A percentile compares a stretch with the other conserved stretches of the same genome.
These are phyloP conservation scores for Drosophila kurseongensis DNA, from an alignment of 1,140 invertebrate genomes.

Conservation along the genomic window DNA sequence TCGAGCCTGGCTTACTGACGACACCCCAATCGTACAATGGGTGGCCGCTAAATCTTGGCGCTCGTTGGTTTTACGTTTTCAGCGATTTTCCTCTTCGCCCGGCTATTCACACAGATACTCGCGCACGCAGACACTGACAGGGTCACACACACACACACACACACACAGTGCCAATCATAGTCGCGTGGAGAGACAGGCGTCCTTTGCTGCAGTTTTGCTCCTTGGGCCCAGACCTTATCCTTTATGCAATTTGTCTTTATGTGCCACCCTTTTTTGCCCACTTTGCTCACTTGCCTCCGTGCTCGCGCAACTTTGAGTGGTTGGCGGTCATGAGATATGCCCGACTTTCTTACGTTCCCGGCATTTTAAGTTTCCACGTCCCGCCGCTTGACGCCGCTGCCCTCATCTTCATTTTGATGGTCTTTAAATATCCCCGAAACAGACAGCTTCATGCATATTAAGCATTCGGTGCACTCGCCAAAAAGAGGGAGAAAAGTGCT, in stretches of 20 bases:
- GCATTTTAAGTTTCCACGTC: constrained; percentile 58
- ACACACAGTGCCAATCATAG: constrained; percentile 10
- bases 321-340: constrained; percentile 61
- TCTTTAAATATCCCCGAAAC: constrained; percentile 53
- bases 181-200: constrained; percentile 5
- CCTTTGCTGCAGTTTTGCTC: constrained; percentile 18
- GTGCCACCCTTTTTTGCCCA: constrained; percentile 36
- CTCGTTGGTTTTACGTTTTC: constrained; percentile 53
- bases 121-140: constrained; percentile 37
- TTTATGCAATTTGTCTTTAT: constrained; percentile 71
- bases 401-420: constrained; percentile 50
- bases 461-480: constrained; percentile 19
- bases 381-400: background rate
- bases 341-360: constrained; percentile 34
- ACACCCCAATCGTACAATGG: constrained; percentile 43
- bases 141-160: background rate
- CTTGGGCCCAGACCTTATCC: constrained; percentile 47
- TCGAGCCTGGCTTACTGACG: constrained; percentile 29
- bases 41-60: constrained; percentile 43
- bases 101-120: constrained; percentile 32
- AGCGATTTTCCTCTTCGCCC: constrained; percentile 33
- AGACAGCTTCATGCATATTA: constrained; percentile 56
- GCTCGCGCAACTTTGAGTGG: constrained; percentile 41
- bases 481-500: background rate
- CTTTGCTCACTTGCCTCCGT: constrained; percentile 41